phyloP scores from a whole-genome alignment of 2,888 invertebrate genomes.

The Melanargia galathea region DNA sequence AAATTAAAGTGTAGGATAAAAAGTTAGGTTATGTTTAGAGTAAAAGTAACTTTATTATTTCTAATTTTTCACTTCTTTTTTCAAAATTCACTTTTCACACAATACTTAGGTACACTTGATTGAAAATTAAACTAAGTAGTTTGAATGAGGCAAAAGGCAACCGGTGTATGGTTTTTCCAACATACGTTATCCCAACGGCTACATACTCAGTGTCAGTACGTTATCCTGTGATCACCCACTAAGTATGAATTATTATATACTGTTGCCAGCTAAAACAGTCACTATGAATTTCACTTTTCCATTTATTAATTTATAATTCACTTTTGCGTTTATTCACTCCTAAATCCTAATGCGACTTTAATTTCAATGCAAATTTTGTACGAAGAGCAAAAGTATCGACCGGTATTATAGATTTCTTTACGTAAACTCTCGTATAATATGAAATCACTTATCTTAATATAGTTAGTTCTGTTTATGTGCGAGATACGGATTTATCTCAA shows the following conservation, averaged over 20 bases:
- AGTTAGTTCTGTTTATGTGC: neutral
- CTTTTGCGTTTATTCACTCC: neutral
- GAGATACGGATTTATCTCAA: constrained; percentile 5
- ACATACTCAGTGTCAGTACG: too few species aligned
- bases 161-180: neutral
- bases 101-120: too few species aligned
- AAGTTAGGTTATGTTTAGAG: neutral
- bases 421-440: neutral
- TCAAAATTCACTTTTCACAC: neutral
- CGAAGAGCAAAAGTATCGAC: neutral
- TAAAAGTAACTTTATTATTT: neutral
- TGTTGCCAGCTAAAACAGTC: neutral
- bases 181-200: neutral
- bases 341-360: neutral
- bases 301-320: neutral
- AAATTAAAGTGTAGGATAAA: neutral
- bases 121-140: neutral
- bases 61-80: neutral
- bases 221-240: neutral
- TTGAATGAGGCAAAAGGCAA: neutral
- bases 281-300: neutral
- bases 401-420: neutral
- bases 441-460: constrained; percentile 2
- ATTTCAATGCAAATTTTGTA: neutral
- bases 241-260: neutral